These are phyloP conservation scores for Phalera bucephala DNA, from an alignment of 2,888 invertebrate species.

Conservation along the genomic window DNA sequence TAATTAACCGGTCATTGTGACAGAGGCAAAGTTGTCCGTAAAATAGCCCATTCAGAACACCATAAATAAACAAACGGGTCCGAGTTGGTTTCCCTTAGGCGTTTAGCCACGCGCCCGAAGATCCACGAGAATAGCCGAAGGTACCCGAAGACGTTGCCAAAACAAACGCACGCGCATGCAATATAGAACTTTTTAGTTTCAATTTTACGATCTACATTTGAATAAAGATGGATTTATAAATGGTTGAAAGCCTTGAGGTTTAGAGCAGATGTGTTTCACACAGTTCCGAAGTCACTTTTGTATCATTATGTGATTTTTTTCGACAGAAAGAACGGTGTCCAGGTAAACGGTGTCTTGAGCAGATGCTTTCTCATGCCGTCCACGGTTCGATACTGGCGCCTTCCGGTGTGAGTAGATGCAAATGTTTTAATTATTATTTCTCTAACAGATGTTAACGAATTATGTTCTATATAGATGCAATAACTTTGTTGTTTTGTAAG, in stretches of 20 bases:
- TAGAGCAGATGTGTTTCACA: conserved; percentile 75
- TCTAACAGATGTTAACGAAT: conserved; percentile 7
- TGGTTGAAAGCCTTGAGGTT: conserved; percentile 32
- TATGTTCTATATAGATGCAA: neutral
- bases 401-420: conserved; percentile 30
- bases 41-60: too few relatives aligned
- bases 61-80: conserved; percentile 44
- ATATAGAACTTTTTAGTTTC: conserved; percentile 19
- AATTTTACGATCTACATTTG: conserved; percentile 8
- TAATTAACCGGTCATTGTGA: too few relatives aligned
- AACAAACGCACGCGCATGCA: conserved; percentile 22
- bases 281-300: conserved; percentile 69
- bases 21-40: too few relatives aligned
- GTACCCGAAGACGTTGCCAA: conserved; percentile 52
- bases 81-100: conserved; percentile 44
- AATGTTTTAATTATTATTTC: conserved; percentile 13
- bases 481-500: neutral
- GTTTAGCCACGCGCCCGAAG: conserved; percentile 61
- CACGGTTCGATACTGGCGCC: conserved; percentile 42
- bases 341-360: conserved; percentile 60
- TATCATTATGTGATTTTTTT: conserved; percentile 71
- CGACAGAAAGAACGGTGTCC: conserved; percentile 58
- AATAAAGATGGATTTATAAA: conserved; percentile 11
- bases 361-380: conserved; percentile 54
- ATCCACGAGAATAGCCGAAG: conserved; percentile 51